phyloP scores from a whole-genome alignment of 2,888 invertebrate species.

The Lypha dubia region DNA sequence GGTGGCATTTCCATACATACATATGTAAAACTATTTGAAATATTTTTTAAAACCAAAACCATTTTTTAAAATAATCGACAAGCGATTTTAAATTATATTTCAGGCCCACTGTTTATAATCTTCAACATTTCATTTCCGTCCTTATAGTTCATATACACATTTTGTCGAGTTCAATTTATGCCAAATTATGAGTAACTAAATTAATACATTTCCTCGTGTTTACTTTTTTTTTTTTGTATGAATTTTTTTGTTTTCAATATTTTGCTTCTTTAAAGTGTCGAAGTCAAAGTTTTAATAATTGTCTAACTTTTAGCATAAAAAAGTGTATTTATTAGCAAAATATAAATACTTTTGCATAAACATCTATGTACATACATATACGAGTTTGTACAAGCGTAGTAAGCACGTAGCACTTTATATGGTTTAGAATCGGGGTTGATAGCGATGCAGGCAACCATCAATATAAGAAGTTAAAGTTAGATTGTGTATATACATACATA shows the following conservation, averaged over 20 bases:
- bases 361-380: not conserved
- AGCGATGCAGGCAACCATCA: constrained; percentile 35
- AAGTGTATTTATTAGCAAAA: constrained; percentile 43
- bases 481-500: not conserved
- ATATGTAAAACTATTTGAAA: too few relatives aligned
- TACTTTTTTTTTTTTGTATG: constrained; percentile 5
- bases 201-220: constrained; percentile 34
- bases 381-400: not conserved
- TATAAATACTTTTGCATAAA: not conserved
- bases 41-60: too few relatives aligned
- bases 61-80: too few relatives aligned
- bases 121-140: not conserved
- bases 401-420: not conserved
- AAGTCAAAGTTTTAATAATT: constrained; percentile 57
- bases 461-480: constrained; percentile 24
- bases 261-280: constrained; percentile 27
- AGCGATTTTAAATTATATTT: too few relatives aligned
- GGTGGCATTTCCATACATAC: too few relatives aligned
- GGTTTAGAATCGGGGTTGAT: not conserved
- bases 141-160: not conserved
- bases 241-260: not conserved
- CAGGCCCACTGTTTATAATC: not conserved
- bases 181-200: constrained; percentile 30
- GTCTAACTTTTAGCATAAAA: constrained; percentile 33
- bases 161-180: constrained; percentile 30